Conservation (phyloP, 2,888 invertebrate genomes). For the Caradrina clavipalpis region DNA sequence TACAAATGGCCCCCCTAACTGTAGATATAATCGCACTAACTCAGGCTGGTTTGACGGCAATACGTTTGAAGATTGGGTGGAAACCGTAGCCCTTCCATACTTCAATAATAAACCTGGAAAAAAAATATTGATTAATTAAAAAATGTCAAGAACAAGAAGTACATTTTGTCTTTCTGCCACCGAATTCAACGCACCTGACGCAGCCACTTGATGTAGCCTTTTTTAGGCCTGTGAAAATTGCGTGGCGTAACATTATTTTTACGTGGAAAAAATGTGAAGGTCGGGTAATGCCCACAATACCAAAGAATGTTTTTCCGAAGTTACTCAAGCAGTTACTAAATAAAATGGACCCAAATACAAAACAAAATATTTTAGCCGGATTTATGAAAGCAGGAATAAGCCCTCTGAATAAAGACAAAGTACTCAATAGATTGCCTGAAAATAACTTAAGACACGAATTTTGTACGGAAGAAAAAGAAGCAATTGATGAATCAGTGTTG, state of each 20-base stretch:
- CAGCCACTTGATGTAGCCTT: conserved; percentile 58
- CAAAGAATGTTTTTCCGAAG: conserved; percentile 24
- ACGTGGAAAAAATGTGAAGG: conserved; percentile 41
- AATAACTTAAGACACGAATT: conserved; percentile 25
- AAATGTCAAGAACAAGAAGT: conserved; percentile 37
- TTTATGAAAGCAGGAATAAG: conserved; percentile 34
- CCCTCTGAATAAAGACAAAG: conserved; percentile 28
- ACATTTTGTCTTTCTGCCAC: conserved; percentile 3
- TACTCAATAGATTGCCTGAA: conserved; percentile 25
- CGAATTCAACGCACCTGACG: no score
- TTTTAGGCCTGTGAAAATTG: conserved; percentile 51
- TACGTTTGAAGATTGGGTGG: conserved; percentile 46
- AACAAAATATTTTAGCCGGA: conserved; percentile 26
- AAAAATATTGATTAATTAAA: conserved; percentile 69
- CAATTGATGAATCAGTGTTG: conserved; percentile 28
- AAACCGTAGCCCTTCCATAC: conserved; percentile 55
- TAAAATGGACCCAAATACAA: conserved; percentile 23
- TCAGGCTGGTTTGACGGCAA: no score
- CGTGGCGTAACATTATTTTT: conserved; percentile 55
- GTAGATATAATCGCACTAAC: no score
- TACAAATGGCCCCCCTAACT: no score
- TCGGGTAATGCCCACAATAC: conserved; percentile 17
- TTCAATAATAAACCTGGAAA: conserved; percentile 63
- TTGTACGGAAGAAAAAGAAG: conserved; percentile 23
- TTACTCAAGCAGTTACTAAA: conserved; percentile 15